phyloP scores from a whole-genome alignment of 2,113 vertebrate genomes.

The Corvus cornix region DNA sequence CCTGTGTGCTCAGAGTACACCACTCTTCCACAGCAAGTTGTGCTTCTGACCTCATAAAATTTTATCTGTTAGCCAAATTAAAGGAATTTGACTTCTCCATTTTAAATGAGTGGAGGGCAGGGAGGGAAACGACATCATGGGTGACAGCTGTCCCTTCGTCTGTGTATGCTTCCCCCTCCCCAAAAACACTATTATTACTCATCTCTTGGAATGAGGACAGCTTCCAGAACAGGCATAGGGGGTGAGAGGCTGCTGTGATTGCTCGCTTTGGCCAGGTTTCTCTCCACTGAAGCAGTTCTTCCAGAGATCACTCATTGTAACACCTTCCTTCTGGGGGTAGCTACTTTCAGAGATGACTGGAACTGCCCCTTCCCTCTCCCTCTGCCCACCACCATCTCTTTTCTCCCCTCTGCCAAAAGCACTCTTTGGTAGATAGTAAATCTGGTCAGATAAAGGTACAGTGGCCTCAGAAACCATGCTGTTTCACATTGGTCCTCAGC shows the following conservation, averaged over 20 bases:
- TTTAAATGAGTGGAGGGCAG: not conserved
- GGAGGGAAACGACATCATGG: not conserved
- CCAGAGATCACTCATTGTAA: not conserved
- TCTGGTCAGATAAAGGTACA: constrained; percentile 22
- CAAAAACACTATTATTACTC: not conserved
- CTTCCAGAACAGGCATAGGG: constrained; percentile 8
- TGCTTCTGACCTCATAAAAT: constrained; percentile 12
- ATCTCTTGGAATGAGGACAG: not conserved
- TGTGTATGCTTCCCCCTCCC: not conserved
- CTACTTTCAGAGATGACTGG: not conserved
- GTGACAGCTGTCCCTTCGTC: not conserved
- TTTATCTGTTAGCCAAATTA: not conserved
- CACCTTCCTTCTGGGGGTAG: not conserved
- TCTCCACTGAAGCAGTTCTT: not conserved
- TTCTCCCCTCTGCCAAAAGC: constrained; percentile 18
- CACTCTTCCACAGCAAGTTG: constrained; percentile 37
- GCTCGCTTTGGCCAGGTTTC: constrained; percentile 19
- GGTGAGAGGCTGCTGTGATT: not conserved
- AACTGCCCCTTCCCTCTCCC: not conserved
- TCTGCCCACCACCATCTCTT: not conserved
- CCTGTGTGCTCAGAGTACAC: constrained; percentile 47
- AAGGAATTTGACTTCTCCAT: not conserved
- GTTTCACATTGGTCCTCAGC: not conserved
- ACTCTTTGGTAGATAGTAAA: constrained; percentile 51
- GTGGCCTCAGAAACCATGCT: constrained; percentile 12